Conservation (phyloP, 1,140 invertebrate genomes). For the Drosophila carrolli region DNA sequence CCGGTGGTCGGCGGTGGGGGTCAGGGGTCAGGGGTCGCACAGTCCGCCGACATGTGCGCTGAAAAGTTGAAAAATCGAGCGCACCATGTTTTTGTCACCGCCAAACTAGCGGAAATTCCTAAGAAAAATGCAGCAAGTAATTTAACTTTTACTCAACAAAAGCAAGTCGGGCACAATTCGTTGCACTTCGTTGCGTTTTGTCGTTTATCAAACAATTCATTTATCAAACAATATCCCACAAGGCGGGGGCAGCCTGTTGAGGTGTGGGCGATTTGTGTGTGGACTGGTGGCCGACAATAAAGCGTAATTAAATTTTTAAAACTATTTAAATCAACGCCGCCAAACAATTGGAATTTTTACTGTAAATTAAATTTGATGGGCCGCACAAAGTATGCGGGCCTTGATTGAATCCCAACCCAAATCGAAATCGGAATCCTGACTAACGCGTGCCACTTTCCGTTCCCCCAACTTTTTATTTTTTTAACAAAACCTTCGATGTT, state of each 20-base stretch:
- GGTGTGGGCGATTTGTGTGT: constrained; percentile 54
- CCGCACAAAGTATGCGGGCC: constrained; percentile 43
- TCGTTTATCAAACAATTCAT: constrained; percentile 36
- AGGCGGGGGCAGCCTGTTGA: constrained; percentile 3
- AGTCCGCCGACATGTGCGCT: constrained; percentile 40
- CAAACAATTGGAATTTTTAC: constrained; percentile 64
- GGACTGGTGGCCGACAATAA: constrained; percentile 29
- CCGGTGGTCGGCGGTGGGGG: constrained; percentile 13
- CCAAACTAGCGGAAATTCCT: constrained; percentile 62
- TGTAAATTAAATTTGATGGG: constrained; percentile 72
- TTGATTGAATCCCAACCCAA: constrained; percentile 29
- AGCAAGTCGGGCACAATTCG: constrained; percentile 52
- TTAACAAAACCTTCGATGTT: constrained; percentile 28
- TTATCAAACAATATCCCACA: constrained; percentile 20
- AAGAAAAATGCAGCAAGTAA: constrained; percentile 66
- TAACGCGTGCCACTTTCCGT: constrained; percentile 62
- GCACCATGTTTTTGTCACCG: constrained; percentile 75
- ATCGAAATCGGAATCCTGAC: constrained; percentile 17
- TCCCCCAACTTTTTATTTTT: constrained; percentile 41
- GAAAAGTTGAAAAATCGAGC: constrained; percentile 79
- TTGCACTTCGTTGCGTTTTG: constrained; percentile 67
- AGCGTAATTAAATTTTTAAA: constrained; percentile 67
- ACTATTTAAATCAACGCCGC: constrained; percentile 71
- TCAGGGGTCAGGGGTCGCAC: constrained; percentile 51
- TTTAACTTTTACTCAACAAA: constrained; percentile 43